Percentiles rank a stretch among this genome's conserved stretches.
phyloP scores from a whole-genome alignment of 2,113 vertebrate genomes.

The Campylomormyrus tamandua region DNA sequence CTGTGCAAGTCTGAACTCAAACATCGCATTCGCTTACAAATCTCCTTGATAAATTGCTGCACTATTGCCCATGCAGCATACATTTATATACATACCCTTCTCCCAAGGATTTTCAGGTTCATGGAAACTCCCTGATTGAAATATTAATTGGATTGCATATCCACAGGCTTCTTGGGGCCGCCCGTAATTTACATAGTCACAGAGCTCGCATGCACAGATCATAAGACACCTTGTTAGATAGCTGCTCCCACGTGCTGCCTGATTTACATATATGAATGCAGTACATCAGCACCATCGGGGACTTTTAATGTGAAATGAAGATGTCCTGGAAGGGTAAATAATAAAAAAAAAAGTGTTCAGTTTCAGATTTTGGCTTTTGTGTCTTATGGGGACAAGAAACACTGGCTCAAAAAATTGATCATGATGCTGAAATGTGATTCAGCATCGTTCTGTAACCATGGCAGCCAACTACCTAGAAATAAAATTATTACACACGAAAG shows the following conservation, averaged over 20 bases:
- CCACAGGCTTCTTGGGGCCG: background rate
- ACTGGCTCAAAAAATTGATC: background rate
- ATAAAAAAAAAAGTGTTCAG: background rate
- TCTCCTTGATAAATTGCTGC: background rate
- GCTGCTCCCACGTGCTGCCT: background rate
- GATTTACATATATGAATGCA: background rate
- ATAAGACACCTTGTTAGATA: background rate
- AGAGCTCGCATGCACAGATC: background rate
- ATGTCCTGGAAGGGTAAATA: background rate
- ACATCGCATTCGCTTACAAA: background rate
- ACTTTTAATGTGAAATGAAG: background rate
- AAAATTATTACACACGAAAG: background rate
- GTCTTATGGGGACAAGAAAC: background rate
- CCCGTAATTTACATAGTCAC: background rate
- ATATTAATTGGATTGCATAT: slow-evolving; percentile 1
- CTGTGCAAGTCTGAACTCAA: background rate
- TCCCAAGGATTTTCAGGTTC: background rate
- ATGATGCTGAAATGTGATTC: background rate
- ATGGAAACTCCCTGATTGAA: background rate
- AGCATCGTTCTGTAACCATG: background rate
- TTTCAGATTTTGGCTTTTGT: background rate
- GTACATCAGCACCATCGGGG: background rate
- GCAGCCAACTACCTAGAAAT: background rate
- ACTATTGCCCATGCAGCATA: background rate
- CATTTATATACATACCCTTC: background rate